Conservation (phyloP, 2,113 vertebrate species). For the Phainopepla nitens region DNA sequence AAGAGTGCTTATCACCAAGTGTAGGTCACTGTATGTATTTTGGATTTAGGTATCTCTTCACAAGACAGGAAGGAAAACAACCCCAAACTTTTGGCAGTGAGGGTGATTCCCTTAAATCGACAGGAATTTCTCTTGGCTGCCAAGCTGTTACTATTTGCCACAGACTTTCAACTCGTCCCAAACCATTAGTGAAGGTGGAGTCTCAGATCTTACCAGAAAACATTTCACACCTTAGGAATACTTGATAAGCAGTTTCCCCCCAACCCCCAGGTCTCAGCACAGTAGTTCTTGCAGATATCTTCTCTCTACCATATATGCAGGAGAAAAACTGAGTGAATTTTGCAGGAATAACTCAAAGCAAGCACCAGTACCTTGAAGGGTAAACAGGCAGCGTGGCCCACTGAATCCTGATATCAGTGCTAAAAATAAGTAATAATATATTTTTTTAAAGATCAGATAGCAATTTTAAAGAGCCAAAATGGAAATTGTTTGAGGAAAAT, state of each 20-base stretch:
- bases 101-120: neutral
- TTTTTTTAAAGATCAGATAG: neutral
- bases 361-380: neutral
- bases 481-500: neutral
- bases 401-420: neutral
- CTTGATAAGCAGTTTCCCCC: conserved; percentile 7
- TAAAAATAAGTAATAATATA: neutral
- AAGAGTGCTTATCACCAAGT: neutral
- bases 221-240: conserved; percentile 14
- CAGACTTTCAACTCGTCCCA: neutral
- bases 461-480: conserved; percentile 2
- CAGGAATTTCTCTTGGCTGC: neutral
- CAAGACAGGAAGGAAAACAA: neutral
- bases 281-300: neutral
- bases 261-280: neutral
- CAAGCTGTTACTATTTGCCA: neutral
- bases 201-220: conserved; percentile 33
- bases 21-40: neutral
- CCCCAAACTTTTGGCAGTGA: neutral
- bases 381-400: neutral
- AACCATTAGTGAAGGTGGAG: neutral
- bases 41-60: neutral
- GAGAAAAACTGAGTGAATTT: neutral
- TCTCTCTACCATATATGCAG: neutral
- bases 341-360: neutral